phyloP scores from a whole-genome alignment of 2,113 vertebrate genomes.

The Cichladusa arquata region DNA sequence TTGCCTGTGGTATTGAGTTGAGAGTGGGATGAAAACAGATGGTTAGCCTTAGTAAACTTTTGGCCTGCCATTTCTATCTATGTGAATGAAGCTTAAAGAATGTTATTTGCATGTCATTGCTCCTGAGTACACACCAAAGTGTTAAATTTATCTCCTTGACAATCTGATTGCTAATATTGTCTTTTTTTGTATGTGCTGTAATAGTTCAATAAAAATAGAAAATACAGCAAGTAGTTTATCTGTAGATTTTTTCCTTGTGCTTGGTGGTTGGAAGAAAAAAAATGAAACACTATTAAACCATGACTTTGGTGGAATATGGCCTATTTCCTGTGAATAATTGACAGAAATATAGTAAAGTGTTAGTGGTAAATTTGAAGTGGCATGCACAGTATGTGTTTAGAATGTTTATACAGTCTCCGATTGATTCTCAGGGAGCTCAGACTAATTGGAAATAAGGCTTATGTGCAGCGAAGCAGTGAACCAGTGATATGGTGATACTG shows the following conservation, averaged over 20 bases:
- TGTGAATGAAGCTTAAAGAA: not conserved
- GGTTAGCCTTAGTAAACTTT: not conserved
- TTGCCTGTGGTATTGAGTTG: not conserved
- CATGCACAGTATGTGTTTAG: constrained; percentile 54
- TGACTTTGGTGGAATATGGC: not conserved
- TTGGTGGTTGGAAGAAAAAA: not conserved
- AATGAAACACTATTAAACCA: not conserved
- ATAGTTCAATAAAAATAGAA: constrained; percentile 19
- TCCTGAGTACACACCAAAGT: not conserved
- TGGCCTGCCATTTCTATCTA: not conserved
- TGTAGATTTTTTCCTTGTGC: not conserved
- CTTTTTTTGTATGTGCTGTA: not conserved
- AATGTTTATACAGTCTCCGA: constrained; percentile 44
- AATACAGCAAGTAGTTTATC: not conserved
- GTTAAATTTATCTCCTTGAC: not conserved
- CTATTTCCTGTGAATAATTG: constrained; percentile 39
- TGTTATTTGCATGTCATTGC: not conserved
- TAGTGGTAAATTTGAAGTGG: constrained; percentile 63
- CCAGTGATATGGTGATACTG: constrained; percentile 13
- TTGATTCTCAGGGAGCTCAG: constrained; percentile 40
- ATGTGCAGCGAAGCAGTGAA: not conserved
- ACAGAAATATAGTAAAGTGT: constrained; percentile 50
- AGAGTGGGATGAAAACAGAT: not conserved
- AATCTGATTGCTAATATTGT: not conserved
- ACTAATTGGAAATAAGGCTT: constrained; percentile 70